These are phyloP conservation scores for Scophthalmus maximus DNA, from an alignment of 2,113 vertebrate species.

Conservation along the genomic window DNA sequence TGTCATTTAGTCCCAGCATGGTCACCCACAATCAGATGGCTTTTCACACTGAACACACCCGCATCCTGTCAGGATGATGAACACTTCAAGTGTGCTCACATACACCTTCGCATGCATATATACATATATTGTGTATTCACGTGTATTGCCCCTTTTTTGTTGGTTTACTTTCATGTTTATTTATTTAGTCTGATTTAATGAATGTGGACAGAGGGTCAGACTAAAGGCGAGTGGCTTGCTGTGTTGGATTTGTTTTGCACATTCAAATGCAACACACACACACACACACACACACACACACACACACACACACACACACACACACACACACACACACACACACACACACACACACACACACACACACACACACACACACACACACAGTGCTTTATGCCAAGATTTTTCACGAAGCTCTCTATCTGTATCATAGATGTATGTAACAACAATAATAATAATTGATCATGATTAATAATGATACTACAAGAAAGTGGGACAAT, in stretches of 20 bases:
- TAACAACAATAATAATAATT: too few species aligned
- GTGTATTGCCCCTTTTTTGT: constrained; percentile 24
- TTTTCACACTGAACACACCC: constrained; percentile 62
- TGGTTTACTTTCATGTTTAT: constrained; percentile 26
- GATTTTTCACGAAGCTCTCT: too few species aligned
- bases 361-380: not conserved
- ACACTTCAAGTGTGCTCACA: constrained; percentile 47
- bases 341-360: not conserved
- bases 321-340: not conserved
- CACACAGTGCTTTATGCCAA: too few species aligned
- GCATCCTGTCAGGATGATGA: constrained; percentile 67
- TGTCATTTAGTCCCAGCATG: constrained; percentile 76
- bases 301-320: not conserved
- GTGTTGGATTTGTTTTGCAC: not conserved
- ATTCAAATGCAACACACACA: not conserved
- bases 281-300: not conserved
- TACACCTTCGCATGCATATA: constrained; percentile 21
- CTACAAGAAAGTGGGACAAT: not conserved
- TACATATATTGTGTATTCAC: constrained; percentile 29
- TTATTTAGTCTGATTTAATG: constrained; percentile 3
- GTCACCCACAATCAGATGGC: constrained; percentile 67
- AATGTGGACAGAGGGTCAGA: constrained; percentile 5
- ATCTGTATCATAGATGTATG: too few species aligned
- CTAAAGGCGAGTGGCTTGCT: not conserved
- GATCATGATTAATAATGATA: too few species aligned